These are phyloP conservation scores for Tenebrosternarchus preto DNA, from an alignment of 2,113 vertebrate genomes.

Conservation along the genomic window DNA sequence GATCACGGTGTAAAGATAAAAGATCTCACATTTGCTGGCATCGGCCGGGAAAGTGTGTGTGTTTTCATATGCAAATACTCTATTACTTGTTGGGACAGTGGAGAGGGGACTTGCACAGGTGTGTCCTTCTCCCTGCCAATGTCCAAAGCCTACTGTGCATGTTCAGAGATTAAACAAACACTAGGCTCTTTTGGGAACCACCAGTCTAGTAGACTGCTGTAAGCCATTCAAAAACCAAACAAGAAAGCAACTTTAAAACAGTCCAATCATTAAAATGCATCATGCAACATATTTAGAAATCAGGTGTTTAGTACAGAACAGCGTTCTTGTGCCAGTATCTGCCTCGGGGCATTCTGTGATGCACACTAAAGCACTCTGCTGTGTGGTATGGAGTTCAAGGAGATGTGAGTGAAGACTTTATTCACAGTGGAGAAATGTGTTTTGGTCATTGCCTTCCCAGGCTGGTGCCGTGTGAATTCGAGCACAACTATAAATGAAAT, in stretches of 20 bases:
- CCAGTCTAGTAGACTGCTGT: background rate
- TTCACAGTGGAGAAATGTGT: too few species aligned
- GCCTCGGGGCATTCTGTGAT: too few species aligned
- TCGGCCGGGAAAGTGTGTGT: background rate
- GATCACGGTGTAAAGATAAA: background rate
- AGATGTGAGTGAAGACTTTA: too few species aligned
- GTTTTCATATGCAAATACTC: conserved; percentile 14
- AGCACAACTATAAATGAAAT: too few species aligned
- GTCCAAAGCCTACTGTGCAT: background rate
- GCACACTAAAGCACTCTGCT: too few species aligned
- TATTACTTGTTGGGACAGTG: background rate
- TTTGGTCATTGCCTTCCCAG: too few species aligned
- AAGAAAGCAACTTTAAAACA: too few species aligned
- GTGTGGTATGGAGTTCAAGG: too few species aligned
- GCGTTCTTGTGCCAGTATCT: background rate
- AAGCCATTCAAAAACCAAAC: too few species aligned
- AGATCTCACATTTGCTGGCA: background rate
- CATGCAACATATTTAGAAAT: background rate
- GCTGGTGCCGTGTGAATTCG: too few species aligned
- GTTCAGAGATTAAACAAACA: background rate
- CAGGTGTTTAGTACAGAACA: background rate
- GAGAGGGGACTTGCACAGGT: background rate
- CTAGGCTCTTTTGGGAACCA: background rate
- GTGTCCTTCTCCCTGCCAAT: background rate
- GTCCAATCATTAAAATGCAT: background rate